phyloP scores from a whole-genome alignment of 2,113 vertebrate genomes.

The Neogobius melanostomus region DNA sequence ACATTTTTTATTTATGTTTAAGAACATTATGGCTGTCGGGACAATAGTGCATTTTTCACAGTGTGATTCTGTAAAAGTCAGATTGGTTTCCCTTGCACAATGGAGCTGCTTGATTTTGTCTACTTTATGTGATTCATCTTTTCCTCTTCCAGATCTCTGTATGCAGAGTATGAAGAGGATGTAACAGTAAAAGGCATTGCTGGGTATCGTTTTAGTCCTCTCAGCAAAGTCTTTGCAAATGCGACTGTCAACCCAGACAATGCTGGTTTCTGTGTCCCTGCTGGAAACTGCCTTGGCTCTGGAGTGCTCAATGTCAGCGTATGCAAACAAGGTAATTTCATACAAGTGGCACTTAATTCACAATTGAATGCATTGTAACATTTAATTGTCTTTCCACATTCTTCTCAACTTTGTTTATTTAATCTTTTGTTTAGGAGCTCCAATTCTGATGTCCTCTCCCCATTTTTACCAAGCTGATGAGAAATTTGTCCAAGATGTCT shows the following conservation, averaged over 20 bases:
- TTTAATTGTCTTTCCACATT: not conserved
- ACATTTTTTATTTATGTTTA: too few relatives aligned
- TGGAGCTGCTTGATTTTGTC: not conserved
- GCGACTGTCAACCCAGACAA: slow-evolving; percentile 82
- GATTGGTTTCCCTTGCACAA: too few relatives aligned
- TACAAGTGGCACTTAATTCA: not conserved
- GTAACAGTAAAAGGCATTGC: slow-evolving; percentile 79
- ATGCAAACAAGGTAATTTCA: slow-evolving; percentile 85
- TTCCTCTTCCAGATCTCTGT: slow-evolving; percentile 81
- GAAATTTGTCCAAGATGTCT: slow-evolving; percentile 77
- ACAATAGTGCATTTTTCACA: too few relatives aligned
- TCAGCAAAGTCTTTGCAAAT: slow-evolving; percentile 86
- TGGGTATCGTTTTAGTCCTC: slow-evolving; percentile 84
- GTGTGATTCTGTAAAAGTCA: too few relatives aligned
- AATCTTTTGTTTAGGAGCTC: slow-evolving; percentile 78
- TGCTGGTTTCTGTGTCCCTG: slow-evolving; percentile 88
- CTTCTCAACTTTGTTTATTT: not conserved
- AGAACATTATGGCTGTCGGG: too few relatives aligned
- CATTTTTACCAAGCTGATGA: slow-evolving; percentile 94
- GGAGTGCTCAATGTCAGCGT: slow-evolving; percentile 88
- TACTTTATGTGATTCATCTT: not conserved
- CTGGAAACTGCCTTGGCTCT: slow-evolving; percentile 85
- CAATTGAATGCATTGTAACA: not conserved
- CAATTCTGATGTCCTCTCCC: slow-evolving; percentile 92
- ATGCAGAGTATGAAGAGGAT: slow-evolving; percentile 81